Conservation (phyloP, 2,797 vertebrate genomes). For the Urocyon cinereoargenteus region DNA sequence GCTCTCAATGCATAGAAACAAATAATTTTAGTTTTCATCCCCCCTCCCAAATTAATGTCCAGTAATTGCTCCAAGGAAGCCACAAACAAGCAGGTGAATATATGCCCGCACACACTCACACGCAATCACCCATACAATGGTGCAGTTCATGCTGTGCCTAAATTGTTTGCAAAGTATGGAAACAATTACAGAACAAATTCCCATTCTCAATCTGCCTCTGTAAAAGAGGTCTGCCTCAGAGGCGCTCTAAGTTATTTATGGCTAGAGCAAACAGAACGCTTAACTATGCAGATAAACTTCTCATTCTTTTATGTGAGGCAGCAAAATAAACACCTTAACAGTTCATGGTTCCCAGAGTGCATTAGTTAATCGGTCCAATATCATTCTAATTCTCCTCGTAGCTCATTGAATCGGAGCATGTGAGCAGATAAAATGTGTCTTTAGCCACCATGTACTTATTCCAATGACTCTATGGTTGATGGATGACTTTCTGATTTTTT, state of each 20-base stretch:
- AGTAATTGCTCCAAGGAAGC: not conserved
- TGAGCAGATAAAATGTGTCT: constrained; percentile 88
- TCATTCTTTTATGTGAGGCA: constrained; percentile 82
- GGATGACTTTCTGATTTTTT: constrained; percentile 90
- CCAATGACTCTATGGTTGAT: constrained; percentile 87
- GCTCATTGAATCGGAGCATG: constrained; percentile 85
- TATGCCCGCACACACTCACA: not conserved
- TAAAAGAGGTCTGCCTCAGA: not conserved
- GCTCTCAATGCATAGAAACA: constrained; percentile 64
- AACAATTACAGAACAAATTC: constrained; percentile 79
- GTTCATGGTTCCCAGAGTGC: constrained; percentile 84
- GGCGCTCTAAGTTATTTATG: constrained; percentile 72
- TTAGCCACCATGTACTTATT: constrained; percentile 88
- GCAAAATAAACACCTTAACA: constrained; percentile 87
- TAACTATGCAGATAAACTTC: constrained; percentile 87
- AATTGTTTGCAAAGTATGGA: constrained; percentile 75
- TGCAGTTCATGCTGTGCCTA: not conserved
- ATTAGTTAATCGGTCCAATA: constrained; percentile 86
- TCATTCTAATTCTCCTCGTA: constrained; percentile 86
- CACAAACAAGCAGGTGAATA: not conserved
- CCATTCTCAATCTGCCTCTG: constrained; percentile 63
- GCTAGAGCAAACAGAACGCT: constrained; percentile 74
- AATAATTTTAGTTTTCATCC: constrained; percentile 65
- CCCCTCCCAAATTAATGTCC: not conserved
- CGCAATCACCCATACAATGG: not conserved